A percentile compares a stretch with the other conserved stretches of the same genome.
Conservation (phyloP, 2,797 vertebrate genomes). For the Lepilemur septentrionalis region DNA sequence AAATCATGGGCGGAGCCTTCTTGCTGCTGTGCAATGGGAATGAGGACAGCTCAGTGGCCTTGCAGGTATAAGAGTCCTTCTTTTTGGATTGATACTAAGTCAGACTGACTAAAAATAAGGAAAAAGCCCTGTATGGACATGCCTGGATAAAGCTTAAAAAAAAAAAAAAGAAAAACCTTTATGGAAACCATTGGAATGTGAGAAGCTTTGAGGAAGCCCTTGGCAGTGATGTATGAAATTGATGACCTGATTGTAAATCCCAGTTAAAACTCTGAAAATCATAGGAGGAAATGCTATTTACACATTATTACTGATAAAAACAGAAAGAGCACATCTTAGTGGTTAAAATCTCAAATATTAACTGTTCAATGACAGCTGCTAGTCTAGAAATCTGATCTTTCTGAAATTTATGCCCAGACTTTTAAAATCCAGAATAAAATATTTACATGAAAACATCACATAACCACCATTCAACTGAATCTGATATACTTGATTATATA, state of each 20-base stretch:
- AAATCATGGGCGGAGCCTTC: not conserved
- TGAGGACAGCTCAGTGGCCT: accelerated
- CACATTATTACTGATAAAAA: not conserved
- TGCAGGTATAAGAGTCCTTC: not conserved
- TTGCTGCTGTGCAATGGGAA: not conserved
- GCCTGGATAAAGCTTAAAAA: not conserved
- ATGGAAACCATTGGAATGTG: slow-evolving; percentile 8
- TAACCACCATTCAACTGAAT: not conserved
- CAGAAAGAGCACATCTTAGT: not conserved
- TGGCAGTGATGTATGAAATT: not conserved
- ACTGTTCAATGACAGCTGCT: not conserved
- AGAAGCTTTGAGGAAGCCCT: slow-evolving; percentile 21
- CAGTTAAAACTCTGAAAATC: not conserved
- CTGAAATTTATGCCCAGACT: not conserved
- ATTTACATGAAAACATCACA: not conserved
- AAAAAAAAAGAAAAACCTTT: not conserved
- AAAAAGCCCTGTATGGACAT: not conserved
- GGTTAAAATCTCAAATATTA: slow-evolving; percentile 10
- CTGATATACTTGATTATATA: not conserved
- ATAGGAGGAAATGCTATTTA: not conserved
- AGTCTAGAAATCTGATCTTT: slow-evolving; percentile 41
- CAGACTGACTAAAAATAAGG: not conserved
- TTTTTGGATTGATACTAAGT: not conserved
- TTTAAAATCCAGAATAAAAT: not conserved
- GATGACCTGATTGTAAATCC: not conserved